Base-by-base conservation (phyloP, 2,113 vertebrate species). In the Brachionichthys hirsutus region DNA sequence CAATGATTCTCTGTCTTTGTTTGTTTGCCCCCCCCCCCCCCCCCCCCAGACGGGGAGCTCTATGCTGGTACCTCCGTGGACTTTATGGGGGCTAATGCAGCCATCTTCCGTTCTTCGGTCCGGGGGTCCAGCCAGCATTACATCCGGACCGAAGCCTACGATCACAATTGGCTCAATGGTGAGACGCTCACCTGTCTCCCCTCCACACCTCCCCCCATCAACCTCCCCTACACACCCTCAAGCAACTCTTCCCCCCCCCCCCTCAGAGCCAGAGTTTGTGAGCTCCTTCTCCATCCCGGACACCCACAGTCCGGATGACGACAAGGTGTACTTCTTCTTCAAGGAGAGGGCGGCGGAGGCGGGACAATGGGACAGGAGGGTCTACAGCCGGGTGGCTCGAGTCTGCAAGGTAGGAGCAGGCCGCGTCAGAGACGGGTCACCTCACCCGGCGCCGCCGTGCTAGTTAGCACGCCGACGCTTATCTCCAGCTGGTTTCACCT, bases 281-380 rank as follows among this genome's bases (percentile, higher is more conserved):
- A 71, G 87, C 0, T 92, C 92, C 62, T 93, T 90, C 2, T 82
- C 87, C 75, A 90, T 95, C 81, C 92, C 93, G 0, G 94, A 95
- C 51, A 94, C 94, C 6, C 90, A 90, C 86, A 94, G 92, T 42
- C 77, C 86, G 0, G 91, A 93, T 0, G 94, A 95, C 3, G 94
- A 95, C 73, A 95, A 95, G 71, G 82, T 95, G 20, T 95, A 95
- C 83, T 78, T 95, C 80, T 95, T 95, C 88, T 93, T 95, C 80
- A 92, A 87, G 0, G 94, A 95, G 87, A 88, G 72, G 0, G 92
- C 92, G 1, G 71, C 90, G 80, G 93, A 94, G 75, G 86, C 91
- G 0, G 91, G 86, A 5, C 91, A 91, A 77, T 91, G 92, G 90
- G 93, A 95, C 73, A 75, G 77, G 63, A 89, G 88, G 61, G 76